phyloP scores from a whole-genome alignment of 2,888 invertebrate genomes.

The Machimus rusticus region DNA sequence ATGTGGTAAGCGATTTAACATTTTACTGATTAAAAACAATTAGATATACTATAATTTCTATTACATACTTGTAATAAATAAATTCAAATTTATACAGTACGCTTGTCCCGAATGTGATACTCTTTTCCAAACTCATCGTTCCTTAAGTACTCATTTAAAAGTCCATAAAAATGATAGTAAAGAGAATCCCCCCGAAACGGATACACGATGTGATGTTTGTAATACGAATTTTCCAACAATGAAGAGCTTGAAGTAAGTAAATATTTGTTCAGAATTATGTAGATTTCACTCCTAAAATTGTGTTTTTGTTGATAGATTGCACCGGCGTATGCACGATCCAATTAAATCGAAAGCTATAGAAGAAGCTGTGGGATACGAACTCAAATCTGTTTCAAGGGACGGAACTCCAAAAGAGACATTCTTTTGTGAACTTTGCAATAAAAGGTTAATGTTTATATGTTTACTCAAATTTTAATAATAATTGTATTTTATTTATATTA shows the following conservation, averaged over 20 bases:
- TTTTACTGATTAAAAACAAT: neutral
- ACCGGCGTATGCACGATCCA: constrained; percentile 78
- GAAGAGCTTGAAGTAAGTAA: constrained; percentile 64
- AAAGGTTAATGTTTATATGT: constrained; percentile 54
- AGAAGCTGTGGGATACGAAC: constrained; percentile 56
- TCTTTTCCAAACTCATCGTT: constrained; percentile 66
- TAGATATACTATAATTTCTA: neutral
- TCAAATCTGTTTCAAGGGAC: constrained; percentile 55
- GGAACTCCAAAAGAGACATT: constrained; percentile 59
- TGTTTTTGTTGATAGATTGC: constrained; percentile 63
- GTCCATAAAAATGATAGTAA: constrained; percentile 62
- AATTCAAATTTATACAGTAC: constrained; percentile 51
- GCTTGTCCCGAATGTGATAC: constrained; percentile 65
- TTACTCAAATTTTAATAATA: neutral
- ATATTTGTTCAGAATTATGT: neutral
- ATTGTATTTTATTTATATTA: neutral
- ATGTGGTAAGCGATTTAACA: neutral
- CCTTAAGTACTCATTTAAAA: constrained; percentile 70
- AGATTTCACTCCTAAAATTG: constrained; percentile 54
- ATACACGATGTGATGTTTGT: constrained; percentile 68
- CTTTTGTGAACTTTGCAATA: constrained; percentile 67
- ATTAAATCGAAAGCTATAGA: constrained; percentile 65
- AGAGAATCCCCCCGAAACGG: neutral
- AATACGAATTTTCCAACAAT: constrained; percentile 72
- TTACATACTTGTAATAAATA: neutral